Conservation (phyloP, 2,888 invertebrate genomes). For the Agriopis aurantiaria region DNA sequence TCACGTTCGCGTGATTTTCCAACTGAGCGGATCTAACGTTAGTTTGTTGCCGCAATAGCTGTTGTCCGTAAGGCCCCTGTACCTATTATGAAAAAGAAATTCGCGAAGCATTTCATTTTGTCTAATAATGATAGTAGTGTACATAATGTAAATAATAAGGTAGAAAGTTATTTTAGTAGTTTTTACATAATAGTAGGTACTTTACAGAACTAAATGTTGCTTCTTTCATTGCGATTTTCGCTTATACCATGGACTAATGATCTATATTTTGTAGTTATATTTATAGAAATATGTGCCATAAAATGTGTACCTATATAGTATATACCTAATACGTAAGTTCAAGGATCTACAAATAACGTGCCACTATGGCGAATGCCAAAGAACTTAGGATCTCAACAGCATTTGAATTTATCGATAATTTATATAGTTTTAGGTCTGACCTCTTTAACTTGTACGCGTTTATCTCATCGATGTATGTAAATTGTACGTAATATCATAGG, state of each 20-base stretch:
- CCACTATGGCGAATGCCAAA: constrained; percentile 40
- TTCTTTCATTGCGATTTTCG: background rate
- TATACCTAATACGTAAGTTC: constrained; percentile 11
- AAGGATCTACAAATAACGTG: constrained; percentile 22
- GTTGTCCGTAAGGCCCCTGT: too few relatives aligned
- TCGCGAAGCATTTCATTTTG: background rate
- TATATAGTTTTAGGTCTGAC: constrained; percentile 33
- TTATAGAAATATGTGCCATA: constrained; percentile 27
- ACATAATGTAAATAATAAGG: constrained; percentile 4
- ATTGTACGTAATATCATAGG: constrained; percentile 3
- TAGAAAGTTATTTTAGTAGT: background rate
- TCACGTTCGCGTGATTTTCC: too few relatives aligned
- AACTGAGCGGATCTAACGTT: too few relatives aligned
- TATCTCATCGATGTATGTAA: constrained; percentile 7
- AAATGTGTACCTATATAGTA: constrained; percentile 9
- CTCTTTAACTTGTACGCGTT: constrained; percentile 17
- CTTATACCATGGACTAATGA: background rate
- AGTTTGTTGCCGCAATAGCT: too few relatives aligned
- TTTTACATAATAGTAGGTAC: constrained; percentile 1
- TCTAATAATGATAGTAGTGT: background rate
- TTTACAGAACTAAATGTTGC: background rate
- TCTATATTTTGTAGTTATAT: background rate
- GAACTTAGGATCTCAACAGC: constrained; percentile 47
- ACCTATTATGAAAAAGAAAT: background rate
- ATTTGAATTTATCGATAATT: constrained; percentile 36